These are phyloP conservation scores for Octodonta nipae DNA, from an alignment of 2,888 invertebrate species.

Conservation along the genomic window DNA sequence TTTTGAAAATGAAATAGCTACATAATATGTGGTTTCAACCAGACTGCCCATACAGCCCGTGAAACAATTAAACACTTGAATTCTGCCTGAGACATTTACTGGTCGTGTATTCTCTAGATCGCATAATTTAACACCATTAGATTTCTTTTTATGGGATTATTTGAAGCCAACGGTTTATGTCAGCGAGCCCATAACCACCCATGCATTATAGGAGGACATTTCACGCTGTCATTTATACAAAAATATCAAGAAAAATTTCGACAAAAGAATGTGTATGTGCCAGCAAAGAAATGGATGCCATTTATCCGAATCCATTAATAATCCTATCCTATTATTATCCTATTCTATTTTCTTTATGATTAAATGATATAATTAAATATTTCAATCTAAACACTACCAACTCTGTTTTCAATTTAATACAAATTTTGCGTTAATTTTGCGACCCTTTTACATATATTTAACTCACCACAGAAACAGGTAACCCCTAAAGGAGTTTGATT, in stretches of 20 bases:
- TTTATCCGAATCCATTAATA: background rate
- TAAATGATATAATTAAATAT: background rate
- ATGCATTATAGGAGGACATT: background rate
- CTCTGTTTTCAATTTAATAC: background rate
- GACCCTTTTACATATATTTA: no score
- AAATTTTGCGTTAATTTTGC: no score
- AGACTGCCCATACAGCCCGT: no score
- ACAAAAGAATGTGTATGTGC: slow-evolving; percentile 7
- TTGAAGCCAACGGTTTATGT: slow-evolving; percentile 1
- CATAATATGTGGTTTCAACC: no score
- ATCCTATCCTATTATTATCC: background rate
- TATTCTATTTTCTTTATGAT: no score
- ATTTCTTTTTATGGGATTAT: slow-evolving; percentile 1
- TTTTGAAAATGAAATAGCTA: background rate
- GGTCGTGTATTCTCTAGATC: background rate
- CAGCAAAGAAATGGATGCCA: slow-evolving; percentile 6
- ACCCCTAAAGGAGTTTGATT: no score
- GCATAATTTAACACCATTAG: background rate
- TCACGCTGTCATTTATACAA: background rate
- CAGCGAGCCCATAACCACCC: background rate
- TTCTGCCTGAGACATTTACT: no score
- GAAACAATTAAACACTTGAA: no score
- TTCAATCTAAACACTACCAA: background rate
- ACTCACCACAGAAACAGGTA: no score
- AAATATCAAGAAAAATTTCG: slow-evolving; percentile 7